A percentile compares a stretch with the other conserved stretches of the same genome.
Evolutionary conservation across 2,888 invertebrate species (phyloP).

Genomic region (Ornithoptera alexandrae): DNA sequence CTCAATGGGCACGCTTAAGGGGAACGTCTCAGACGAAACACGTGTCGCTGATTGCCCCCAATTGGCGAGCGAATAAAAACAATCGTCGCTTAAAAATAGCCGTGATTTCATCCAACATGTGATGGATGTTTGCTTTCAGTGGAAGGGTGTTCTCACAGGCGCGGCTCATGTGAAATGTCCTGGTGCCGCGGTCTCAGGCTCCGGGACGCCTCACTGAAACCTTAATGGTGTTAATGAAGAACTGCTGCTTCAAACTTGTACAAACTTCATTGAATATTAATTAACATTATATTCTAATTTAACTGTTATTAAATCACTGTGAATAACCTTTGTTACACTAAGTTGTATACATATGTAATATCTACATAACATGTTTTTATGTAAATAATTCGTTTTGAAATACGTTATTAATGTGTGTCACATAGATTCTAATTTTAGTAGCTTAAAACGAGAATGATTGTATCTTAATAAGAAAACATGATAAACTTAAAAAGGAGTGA

Average conservation of each 20-base stretch:
- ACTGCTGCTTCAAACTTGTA: conserved; percentile 16
- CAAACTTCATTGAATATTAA: not conserved
- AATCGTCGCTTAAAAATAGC: conserved; percentile 79
- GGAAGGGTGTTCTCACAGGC: conserved; percentile 65
- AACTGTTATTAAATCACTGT: no score
- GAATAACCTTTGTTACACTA: no score
- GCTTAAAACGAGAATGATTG: no score
- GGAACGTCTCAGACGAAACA: conserved; percentile 69
- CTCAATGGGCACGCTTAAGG: conserved; percentile 66
- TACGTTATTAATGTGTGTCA: no score
- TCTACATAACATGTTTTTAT: no score
- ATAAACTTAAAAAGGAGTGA: no score
- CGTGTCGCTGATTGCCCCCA: conserved; percentile 79
- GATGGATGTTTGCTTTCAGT: conserved; percentile 68
- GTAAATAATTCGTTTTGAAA: no score
- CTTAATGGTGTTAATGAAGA: conserved; percentile 64
- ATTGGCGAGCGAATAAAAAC: conserved; percentile 80
- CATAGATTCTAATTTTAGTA: no score
- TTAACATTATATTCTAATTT: no score
- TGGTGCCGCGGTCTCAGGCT: conserved; percentile 58
- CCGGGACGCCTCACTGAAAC: conserved; percentile 47
- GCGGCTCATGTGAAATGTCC: conserved; percentile 71
- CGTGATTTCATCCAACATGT: conserved; percentile 80
- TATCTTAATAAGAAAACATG: no score
- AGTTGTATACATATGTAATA: no score